Evolutionary conservation across 2,888 invertebrate species (phyloP), one percentile per base, ranked within the genome.

Genomic region (Odontothrips loti): DNA sequence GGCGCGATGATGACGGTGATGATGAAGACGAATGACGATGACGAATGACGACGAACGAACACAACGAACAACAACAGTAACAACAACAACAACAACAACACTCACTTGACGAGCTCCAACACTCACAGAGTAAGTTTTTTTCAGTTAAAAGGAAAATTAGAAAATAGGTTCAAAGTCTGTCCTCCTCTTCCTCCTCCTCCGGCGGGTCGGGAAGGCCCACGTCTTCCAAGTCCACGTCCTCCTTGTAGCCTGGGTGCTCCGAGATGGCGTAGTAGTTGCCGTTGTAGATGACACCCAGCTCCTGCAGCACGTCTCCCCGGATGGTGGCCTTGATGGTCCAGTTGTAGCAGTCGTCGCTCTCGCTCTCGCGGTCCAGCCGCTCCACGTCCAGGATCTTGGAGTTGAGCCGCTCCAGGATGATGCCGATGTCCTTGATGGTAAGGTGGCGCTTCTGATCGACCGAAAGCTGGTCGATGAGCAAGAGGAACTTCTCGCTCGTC

Each of bases 321-420:
- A 97, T 96, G 85, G 96, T 95, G 85, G 97, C 97, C 89, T 96
- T 96, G 89, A 97, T 97, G 88, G 96, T 96, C 97, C 97, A 97
- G 89, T 96, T 96, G 90, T 96, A 96, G 87, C 96, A 96, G 88
- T 96, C 96, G 88, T 95, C 95, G 87, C 95, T 95, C 88, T 96
- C 96, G 85, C 94, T 94, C 88, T 97, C 96, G 82, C 97, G 91
- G 88, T 96, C 96, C 85, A 97, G 90, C 84, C 96, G 91, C 89
- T 97, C 96, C 85, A 97, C 96, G 89, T 97, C 97, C 84, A 97
- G 90, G 85, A 97, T 97, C 89, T 96, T 97, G 83, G 96, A 96
- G 88, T 93, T 96, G 85, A 97, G 92, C 85, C 96, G 91, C 88
- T 97, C 97, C 85, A 97, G 90, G 86, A 97, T 97, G 87, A 97